A percentile compares a stretch with the other conserved stretches of the same genome.
phyloP scores from a whole-genome alignment of 1,140 invertebrate genomes.

The Drosophila pandora region DNA sequence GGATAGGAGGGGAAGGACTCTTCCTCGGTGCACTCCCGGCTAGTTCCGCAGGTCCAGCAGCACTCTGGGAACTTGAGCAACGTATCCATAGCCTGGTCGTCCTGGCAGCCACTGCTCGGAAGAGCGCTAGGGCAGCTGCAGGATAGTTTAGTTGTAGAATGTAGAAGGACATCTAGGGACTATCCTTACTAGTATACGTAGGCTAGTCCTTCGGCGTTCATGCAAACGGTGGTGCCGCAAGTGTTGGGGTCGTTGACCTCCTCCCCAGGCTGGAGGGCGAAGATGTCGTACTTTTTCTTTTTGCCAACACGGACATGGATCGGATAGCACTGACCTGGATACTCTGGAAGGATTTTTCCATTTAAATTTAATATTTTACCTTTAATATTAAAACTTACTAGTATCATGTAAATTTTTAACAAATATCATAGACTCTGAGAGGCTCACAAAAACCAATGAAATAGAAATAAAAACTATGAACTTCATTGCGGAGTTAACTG shows the following conservation, averaged over 20 bases:
- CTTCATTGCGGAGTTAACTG: neutral
- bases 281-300: constrained; percentile 1
- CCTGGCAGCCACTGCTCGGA: neutral
- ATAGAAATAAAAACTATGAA: neutral
- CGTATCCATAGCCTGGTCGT: neutral
- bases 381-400: too few species aligned
- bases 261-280: neutral
- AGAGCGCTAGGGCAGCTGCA: neutral
- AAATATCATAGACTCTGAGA: neutral
- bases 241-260: constrained; percentile 4
- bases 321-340: neutral
- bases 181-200: neutral
- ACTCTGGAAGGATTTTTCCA: neutral
- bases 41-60: neutral
- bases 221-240: neutral
- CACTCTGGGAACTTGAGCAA: neutral
- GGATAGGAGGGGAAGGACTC: constrained; percentile 1
- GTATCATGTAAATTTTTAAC: neutral
- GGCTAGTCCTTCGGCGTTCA: neutral
- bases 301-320: neutral
- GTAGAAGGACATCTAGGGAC: too few species aligned
- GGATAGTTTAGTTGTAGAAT: neutral
- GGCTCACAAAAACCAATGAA: neutral
- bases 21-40: neutral
- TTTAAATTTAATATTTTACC: too few species aligned